Evolutionary conservation across 2,113 vertebrate genomes (phyloP), one percentile per base, ranked within the genome.

Genomic region (Apeltes quadracus): DNA sequence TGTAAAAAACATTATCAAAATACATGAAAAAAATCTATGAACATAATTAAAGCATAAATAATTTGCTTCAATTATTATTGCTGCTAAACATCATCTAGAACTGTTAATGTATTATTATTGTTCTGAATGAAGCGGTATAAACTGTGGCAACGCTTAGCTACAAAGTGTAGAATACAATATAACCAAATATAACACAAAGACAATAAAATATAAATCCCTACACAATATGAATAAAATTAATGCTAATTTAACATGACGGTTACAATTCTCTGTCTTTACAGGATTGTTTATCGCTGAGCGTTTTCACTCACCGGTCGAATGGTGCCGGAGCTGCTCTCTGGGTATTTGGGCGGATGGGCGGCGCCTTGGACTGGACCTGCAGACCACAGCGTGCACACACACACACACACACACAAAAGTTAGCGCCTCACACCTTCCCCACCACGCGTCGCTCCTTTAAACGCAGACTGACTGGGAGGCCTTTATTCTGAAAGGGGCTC

Each of bases 311-410:
- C 93, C 7, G 92, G 92, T 78, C 93, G 82, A 29, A 93, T 90
- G 74, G 81, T 90, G 54, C 89, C 44, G n/a, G 84, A 72, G n/a
- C 75, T 66, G 2, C 78, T 74, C 39, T 93, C 93, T n/a, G 91
- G 89, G 72, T 93, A 93, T 82, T 87, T 92, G 66, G 92, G 90
- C 43, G 92, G 92, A 20, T 91, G 92, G 10, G 82, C 71, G n/a
- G 91, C 89, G 32, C 78, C 81, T 78, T 88, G 91, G 3, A 50
- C 69, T 0, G 90, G 91, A 36, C 87, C 92, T 93, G 64, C 51
- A 61, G 39, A 27, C 43, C 16, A 9, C 13, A 61, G 3, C 10
- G 22, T 0, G 8, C 13, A 74, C 54, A 63, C 32, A 48, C 41
- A 54, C n/a, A 7, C 32, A 34, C 32, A 34, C 32, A 34, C 7